Base-by-base conservation (phyloP, 2,113 vertebrate species). In the Lates calcarifer region DNA sequence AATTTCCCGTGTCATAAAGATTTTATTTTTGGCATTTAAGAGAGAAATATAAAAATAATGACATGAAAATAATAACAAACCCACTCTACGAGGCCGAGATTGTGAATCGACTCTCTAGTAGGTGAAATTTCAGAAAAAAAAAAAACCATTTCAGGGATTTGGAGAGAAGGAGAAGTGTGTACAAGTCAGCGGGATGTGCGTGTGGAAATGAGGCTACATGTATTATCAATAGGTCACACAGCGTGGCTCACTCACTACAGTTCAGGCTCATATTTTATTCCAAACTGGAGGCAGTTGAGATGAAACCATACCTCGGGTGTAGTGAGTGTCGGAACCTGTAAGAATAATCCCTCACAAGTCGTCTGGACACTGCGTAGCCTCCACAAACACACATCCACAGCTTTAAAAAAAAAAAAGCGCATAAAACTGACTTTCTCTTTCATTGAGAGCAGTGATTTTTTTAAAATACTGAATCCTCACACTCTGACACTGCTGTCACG, bases 391-490 rank as follows among this genome's bases (percentile, higher is more conserved):
- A 57, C 45, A 75, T 4, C 74, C 51, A 70, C 57, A 65, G 47
- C 63, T 5, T 1, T 3, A 5, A 18, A 33, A 31, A 29, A 57
- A 33, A 74, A 18, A 20, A 1, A n/a, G n/a, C n/a, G n/a, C n/a
- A n/a, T n/a, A n/a, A 47, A 72, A 51, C 76, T 15, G 86, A 87
- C 82, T 91, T 81, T 77, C 55, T 35, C 29, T 39, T 64, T 31
- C 72, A 41, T 24, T 5, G 18, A 20, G 20, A 55, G 28, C 57
- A 11, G 20, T 28, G 29, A 10, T 33, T n/a, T 47, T 29, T 53
- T 11, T 29, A 60, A 2, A n/a, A 13, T 22, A 5, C 31, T 13
- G 4, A 55, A 83, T 78, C 64, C 77, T 81, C 78, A 69, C 70
- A 65, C 70, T 62, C 39, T 28, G 11, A 22, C 31, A 45, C 18